Evolutionary conservation across 2,797 vertebrate species (phyloP), one percentile per base, ranked within the genome.

Genomic region (Choloepus didactylus): DNA sequence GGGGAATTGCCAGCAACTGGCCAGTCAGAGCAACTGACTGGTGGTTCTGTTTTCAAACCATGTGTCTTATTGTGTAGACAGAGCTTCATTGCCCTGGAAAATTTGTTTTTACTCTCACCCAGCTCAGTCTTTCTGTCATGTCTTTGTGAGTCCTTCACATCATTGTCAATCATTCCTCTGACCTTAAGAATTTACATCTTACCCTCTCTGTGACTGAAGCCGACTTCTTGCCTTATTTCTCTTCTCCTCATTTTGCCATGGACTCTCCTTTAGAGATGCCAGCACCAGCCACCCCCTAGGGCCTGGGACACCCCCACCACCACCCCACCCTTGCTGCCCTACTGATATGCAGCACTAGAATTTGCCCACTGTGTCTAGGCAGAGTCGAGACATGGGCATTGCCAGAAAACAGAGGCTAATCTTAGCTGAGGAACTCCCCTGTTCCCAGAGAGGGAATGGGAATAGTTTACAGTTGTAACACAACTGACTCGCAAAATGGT

Each of bases 211-310:
- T 85, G 86, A 72, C 46, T 0, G 2, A 83, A 90, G n/a, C 49
- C 1, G 3, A 44, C 69, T 56, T 81, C 92, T 93, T 75, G 80
- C 84, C 75, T 92, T 94, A 51, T 9, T 76, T 89, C 60, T 59
- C 29, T 31, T 41, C 21, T 49, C 29, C 62, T 69, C 88, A 31
- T 62, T 91, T 51, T 72, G 31, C 44, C n/a, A 12, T 11, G 21
- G 51, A 46, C 76, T 49, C 46, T 81, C 75, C 72, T 56, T 77
- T 72, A 64, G 84, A 88, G 84, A 91, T 95, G 27, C 94, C 59
- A 64, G 31, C 31, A 7, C 69, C 35, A 2, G 35, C 73, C 67
- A 12, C 89, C 44, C 51, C 25, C 60, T 27, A 3, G 77, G 82
- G 79, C 82, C 41, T 14, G 3, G 62, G 66, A 75, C 62, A 46